Conservation (phyloP, 2,113 vertebrate genomes). For the Cyanistes caeruleus region DNA sequence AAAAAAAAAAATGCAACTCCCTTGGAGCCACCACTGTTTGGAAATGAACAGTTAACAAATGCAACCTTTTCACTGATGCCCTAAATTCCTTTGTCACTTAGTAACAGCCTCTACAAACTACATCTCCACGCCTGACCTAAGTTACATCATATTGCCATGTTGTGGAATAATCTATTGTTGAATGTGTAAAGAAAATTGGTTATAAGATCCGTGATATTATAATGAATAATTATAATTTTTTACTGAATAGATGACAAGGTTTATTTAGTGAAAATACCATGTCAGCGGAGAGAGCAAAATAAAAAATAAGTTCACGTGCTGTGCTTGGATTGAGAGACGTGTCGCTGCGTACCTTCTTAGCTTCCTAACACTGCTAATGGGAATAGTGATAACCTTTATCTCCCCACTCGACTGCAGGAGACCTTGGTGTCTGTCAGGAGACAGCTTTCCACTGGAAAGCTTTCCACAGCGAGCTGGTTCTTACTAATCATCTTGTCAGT, state of each 20-base stretch:
- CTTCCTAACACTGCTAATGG: background rate
- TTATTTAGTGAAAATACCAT: background rate
- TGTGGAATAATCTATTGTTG: background rate
- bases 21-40: background rate
- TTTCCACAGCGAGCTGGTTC: background rate
- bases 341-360: accelerated
- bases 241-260: background rate
- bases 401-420: background rate
- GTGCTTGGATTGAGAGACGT: accelerated
- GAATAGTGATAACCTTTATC: background rate
- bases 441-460: background rate
- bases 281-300: background rate
- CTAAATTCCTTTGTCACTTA: slow-evolving; percentile 30
- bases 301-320: background rate
- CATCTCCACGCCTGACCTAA: background rate
- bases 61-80: background rate
- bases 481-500: background rate
- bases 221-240: background rate
- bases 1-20: background rate
- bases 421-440: background rate
- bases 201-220: background rate
- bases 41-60: background rate
- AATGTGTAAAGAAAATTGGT: background rate
- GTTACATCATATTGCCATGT: background rate
- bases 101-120: background rate